Evolutionary conservation across 1,140 invertebrate species (phyloP), one percentile per base, ranked within the genome.

Genomic region (Drosophila nebulosa): DNA sequence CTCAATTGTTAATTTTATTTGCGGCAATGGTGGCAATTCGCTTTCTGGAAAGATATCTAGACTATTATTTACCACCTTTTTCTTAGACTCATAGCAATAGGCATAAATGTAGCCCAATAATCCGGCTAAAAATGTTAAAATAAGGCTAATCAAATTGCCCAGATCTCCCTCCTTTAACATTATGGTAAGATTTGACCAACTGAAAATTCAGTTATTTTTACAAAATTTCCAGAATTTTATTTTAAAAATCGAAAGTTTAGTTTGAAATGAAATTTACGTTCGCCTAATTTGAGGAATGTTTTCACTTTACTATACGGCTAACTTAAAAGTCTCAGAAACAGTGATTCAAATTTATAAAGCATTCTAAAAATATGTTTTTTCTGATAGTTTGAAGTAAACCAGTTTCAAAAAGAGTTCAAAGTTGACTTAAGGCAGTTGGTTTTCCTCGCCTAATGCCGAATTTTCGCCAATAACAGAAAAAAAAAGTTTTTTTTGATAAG

Each of bases 31-130:
- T 3, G 53, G 57, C 39, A 84, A 39, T 1, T 21, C 7, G 1
- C 18, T 7, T 10, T 51, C 22, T 7, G 51, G 75, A 7, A 57
- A 6, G 9, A 6, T 7, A 1, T 7, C 2, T 1, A 39, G 4
- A 0, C 6, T 42, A 26, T 39, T 4, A 1, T 10, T 1, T n/a
- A 26, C 21, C 14, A 22, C 4, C 1, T 24, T 14, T 5, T 2
- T 9, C 56, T 1, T 26, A 1, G 9, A 16, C 9, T 39, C 6
- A 42, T 3, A 46, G 4, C 18, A 1, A 51, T 18, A 32, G 12
- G 12, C 50, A 1, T 50, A 65, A 16, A 50, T 21, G 24, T 61
- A 69, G 3, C n/a, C 35, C n/a, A 79, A 26, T 0, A 39, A 18
- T 1, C 6, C 9, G 1, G 21, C 18, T 27, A 30, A 16, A 1